These are phyloP conservation scores for Stegodyphus mimosarum DNA, from an alignment of 1,140 invertebrate genomes.

Conservation along the genomic window DNA sequence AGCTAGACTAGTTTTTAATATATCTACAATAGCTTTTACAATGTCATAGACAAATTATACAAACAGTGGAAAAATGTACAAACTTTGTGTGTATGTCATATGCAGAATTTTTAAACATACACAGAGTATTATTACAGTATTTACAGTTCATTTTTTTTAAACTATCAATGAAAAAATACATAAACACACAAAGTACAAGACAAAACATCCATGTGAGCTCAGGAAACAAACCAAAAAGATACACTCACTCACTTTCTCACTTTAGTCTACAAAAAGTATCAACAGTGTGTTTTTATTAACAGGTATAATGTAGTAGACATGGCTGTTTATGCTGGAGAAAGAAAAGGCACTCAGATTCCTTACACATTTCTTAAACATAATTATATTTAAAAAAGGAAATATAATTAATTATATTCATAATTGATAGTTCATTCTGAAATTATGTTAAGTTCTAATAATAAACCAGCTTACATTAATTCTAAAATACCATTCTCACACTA, in stretches of 20 bases:
- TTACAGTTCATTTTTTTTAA: conserved; percentile 29
- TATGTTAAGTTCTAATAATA: no score
- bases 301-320: conserved; percentile 13
- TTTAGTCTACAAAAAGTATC: conserved; percentile 19
- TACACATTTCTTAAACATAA: neutral
- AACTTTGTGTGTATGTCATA: conserved; percentile 40
- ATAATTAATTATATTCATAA: neutral
- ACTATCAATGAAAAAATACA: conserved; percentile 29
- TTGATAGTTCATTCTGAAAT: no score
- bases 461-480: no score
- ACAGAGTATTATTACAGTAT: conserved; percentile 36
- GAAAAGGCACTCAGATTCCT: conserved; percentile 22
- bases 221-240: conserved; percentile 39
- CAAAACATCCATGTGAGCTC: conserved; percentile 25
- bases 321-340: conserved; percentile 18
- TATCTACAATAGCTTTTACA: conserved; percentile 48
- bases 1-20: conserved; percentile 50
- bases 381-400: neutral
- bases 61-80: conserved; percentile 47
- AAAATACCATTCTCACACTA: no score
- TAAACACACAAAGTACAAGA: conserved; percentile 30
- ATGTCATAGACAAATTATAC: conserved; percentile 33
- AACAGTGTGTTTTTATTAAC: neutral
- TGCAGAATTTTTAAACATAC: conserved; percentile 10
- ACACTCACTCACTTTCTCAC: conserved; percentile 34